Evolutionary conservation across 2,113 vertebrate genomes (phyloP), one percentile per base, ranked within the genome.

Genomic region (Rana temporaria): DNA sequence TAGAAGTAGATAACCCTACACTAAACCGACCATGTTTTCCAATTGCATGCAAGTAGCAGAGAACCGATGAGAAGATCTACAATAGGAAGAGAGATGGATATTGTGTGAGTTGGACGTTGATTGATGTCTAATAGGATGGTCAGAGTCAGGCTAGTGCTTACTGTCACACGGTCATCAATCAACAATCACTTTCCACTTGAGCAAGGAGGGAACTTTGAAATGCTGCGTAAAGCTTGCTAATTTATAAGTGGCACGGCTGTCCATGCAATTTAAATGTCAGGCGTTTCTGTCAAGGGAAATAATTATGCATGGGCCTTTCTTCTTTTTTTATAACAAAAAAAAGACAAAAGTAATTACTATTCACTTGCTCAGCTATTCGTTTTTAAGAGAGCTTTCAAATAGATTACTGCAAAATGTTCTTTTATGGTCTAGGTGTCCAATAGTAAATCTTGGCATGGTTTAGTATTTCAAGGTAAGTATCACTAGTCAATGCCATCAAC

Each of bases 121-220:
- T 70, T 70, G 78, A 80, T 80, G 78, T 30, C 53, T 48, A 70
- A 80, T 70, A 62, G 60, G 26, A 53, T 4, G 64, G 67, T 56
- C 56, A 48, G 38, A 80, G 19, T 67, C 66, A 80, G 78, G 56
- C 56, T 20, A 62, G 66, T 34, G 56, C 66, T 80, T 56, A 48
- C 66, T 70, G 78, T 70, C 56, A 62, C 34, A 70, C 67, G 34
- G 67, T 70, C 55, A 80, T 80, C 66, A 80, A 68, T 80, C 78
- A 80, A 38, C 78, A 52, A 38, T 80, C 78, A 70, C 64, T 60
- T 66, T 80, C 34, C 56, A 55, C 66, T 70, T 70, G 55, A 70
- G 55, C n/a, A 80, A 60, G 26, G 57, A 70, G 65, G 20, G 34
- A 80, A 57, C 55, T 80, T 68, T 59, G 57, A 60, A 60, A 62